Conservation (phyloP, 2,113 vertebrate species). For the Peromyscus leucopus region DNA sequence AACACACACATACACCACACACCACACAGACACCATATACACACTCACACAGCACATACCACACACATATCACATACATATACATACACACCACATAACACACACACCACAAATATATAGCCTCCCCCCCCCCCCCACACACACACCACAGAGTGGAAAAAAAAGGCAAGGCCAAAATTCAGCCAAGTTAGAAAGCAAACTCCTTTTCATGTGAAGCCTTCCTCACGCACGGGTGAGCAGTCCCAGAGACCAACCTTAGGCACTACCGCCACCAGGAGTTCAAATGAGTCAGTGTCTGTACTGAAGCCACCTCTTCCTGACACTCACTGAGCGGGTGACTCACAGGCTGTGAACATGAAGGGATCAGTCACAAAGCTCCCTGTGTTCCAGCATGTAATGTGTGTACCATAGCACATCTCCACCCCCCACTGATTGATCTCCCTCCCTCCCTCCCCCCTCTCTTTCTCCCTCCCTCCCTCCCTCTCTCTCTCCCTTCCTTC, state of each 20-base stretch:
- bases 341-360: background rate
- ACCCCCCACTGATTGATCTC: background rate
- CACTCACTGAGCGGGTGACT: background rate
- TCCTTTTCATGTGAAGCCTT: background rate
- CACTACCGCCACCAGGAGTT: conserved; percentile 12
- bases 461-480: too few relatives aligned
- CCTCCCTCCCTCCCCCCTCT: background rate
- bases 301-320: background rate
- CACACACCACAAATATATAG: background rate
- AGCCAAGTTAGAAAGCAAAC: background rate
- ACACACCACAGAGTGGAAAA: background rate
- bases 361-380: background rate
- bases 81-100: background rate
- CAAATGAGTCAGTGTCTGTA: background rate
- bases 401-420: background rate
- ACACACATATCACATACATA: background rate
- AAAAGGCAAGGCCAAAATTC: background rate
- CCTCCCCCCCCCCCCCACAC: too few relatives aligned
- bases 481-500: rapidly evolving
- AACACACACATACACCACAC: background rate
- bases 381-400: background rate
- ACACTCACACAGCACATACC: background rate
- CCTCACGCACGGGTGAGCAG: background rate
- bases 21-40: background rate
- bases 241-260: background rate